Evolutionary conservation across 2,888 invertebrate species (phyloP), one percentile per base, ranked within the genome.

Genomic region (Drosophila robusta): DNA sequence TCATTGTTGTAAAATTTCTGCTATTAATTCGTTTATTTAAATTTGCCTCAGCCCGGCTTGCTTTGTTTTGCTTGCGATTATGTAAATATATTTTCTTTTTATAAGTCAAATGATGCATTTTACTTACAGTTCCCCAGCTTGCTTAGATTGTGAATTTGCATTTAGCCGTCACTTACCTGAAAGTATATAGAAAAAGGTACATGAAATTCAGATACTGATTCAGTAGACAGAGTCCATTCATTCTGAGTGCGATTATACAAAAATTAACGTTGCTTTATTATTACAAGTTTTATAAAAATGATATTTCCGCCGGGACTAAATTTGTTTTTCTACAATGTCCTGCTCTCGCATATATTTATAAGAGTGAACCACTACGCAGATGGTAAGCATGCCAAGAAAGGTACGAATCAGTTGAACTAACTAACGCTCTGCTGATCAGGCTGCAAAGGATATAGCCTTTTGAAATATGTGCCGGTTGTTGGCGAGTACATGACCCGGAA

Each of bases 1-100:
- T 80, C 58, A 74, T 78, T 83, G 73, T 74, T 74, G 66, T 68
- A 51, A 14, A 70, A 56, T 62, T 64, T 57, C 47, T 62, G 52
- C 71, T 56, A 80, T 80, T 87, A 80, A 83, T 84, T 73, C 64
- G 57, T 67, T 70, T 78, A 80, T 82, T 82, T 80, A 83, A 80
- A 78, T 78, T 80, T 65, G 36, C 42, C 79, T 76, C 45, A 46
- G 22, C 45, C 49, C 39, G 26, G n/a, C 8, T 14, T 50, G n/a
- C 36, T 50, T 65, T 52, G 29, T 65, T 57, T 66, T 55, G 57
- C 44, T 46, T 47, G 16, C 49, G 70, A 71, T 82, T 73, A 80
- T 78, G 85, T 58, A 65, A 73, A 75, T 67, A 55, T 41, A 26
- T 39, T 62, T 41, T 57, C 46, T 54, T 34, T 14, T 60, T 64